Percentiles rank a stretch among this genome's conserved stretches.
Evolutionary conservation across 2,797 vertebrate species (phyloP).

Genomic region (Hippoglossus hippoglossus): DNA sequence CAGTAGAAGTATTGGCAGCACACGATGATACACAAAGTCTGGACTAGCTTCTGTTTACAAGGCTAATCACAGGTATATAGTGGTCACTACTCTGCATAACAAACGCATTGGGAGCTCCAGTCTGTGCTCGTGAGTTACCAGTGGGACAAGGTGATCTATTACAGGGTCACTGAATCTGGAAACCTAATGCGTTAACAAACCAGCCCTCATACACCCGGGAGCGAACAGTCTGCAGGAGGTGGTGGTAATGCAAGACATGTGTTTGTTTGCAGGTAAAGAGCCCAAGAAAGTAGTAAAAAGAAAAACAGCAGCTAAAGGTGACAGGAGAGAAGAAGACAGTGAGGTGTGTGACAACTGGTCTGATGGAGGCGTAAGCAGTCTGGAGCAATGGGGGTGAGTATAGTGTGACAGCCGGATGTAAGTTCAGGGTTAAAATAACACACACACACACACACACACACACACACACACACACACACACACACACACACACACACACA

Average conservation of each 20-base stretch:
- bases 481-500: too few species aligned
- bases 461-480: slow-evolving; percentile 15
- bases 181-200: slow-evolving; percentile 55
- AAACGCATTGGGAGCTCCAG: neutral
- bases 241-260: slow-evolving; percentile 60
- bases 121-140: slow-evolving; percentile 17
- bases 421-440: slow-evolving; percentile 81
- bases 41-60: neutral
- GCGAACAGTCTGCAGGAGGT: slow-evolving; percentile 42
- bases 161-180: slow-evolving; percentile 52
- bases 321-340: slow-evolving; percentile 18
- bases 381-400: neutral
- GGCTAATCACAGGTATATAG: neutral
- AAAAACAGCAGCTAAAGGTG: slow-evolving; percentile 4
- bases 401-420: slow-evolving; percentile 62
- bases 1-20: too few species aligned
- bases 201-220: slow-evolving; percentile 44
- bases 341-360: slow-evolving; percentile 33
- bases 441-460: slow-evolving; percentile 35
- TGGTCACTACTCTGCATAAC: neutral
- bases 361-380: slow-evolving; percentile 32
- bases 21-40: neutral
- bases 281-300: slow-evolving; percentile 6
- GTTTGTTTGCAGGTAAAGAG: slow-evolving; percentile 10
- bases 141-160: slow-evolving; percentile 63